Evolutionary conservation across 1,140 invertebrate species (phyloP).

Genomic region (Aphidius ervi): DNA sequence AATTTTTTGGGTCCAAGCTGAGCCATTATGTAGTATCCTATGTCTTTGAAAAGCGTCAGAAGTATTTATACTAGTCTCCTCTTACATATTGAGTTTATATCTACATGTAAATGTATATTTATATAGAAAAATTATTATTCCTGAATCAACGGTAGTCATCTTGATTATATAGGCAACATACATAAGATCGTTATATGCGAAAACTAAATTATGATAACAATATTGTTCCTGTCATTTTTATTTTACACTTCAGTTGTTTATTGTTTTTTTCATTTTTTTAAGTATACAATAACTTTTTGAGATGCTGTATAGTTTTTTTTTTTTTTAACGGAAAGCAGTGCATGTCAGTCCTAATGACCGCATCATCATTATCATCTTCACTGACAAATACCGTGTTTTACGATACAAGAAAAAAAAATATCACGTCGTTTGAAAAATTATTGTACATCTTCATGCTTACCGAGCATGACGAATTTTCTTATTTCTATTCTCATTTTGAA

Average conservation of each 20-base stretch:
- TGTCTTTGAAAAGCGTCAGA: neutral
- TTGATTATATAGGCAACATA: too few relatives aligned
- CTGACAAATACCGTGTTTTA: slow-evolving; percentile 38
- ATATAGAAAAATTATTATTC: too few relatives aligned
- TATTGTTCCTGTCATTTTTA: too few relatives aligned
- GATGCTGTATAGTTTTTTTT: too few relatives aligned
- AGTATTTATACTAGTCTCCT: slow-evolving; percentile 21
- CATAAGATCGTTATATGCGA: too few relatives aligned
- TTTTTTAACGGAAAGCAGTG: too few relatives aligned
- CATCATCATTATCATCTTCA: slow-evolving; percentile 22
- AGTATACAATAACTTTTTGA: neutral
- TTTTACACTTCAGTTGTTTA: too few relatives aligned
- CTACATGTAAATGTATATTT: too few relatives aligned
- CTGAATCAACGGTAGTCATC: too few relatives aligned
- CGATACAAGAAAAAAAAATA: slow-evolving; percentile 32
- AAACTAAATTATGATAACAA: too few relatives aligned
- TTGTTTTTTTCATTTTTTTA: too few relatives aligned
- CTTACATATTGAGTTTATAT: slow-evolving; percentile 9
- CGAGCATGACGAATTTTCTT: slow-evolving; percentile 24
- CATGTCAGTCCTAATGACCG: slow-evolving; percentile 23
- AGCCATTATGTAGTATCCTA: slow-evolving; percentile 6
- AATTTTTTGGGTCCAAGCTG: slow-evolving; percentile 16
- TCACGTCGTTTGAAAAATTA: slow-evolving; percentile 13
- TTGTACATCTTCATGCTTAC: slow-evolving; percentile 19
- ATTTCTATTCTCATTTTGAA: slow-evolving; percentile 17